A percentile compares a stretch with the other conserved stretches of the same genome.
Conservation (phyloP, 2,888 invertebrate species). For the Dastarcus helophoroides region DNA sequence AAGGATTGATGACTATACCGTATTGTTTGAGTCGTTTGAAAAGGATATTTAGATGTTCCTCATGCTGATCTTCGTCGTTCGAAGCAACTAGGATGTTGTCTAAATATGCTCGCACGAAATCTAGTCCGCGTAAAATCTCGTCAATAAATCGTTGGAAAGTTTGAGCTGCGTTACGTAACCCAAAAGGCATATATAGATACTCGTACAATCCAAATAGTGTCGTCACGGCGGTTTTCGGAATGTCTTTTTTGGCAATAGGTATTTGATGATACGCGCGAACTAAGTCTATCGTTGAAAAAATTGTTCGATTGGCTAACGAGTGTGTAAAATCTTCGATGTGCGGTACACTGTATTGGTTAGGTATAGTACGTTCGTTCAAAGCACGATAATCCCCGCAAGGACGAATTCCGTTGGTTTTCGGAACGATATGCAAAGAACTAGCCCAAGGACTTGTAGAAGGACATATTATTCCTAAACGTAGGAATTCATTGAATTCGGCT, state of each 20-base stretch:
- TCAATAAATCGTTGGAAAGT: conserved; percentile 11
- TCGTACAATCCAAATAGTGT: conserved; percentile 13
- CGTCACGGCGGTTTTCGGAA: conserved; percentile 15
- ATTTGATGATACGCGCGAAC: conserved; percentile 30
- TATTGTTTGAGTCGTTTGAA: conserved; percentile 14
- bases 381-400: conserved; percentile 31
- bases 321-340: conserved; percentile 27
- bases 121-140: conserved; percentile 6
- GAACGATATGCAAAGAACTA: conserved; percentile 25
- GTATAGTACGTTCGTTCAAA: conserved; percentile 34
- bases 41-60: too few relatives aligned
- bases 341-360: conserved; percentile 33
- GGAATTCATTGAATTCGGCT: too few relatives aligned
- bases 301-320: conserved; percentile 17
- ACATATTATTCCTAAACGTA: too few relatives aligned
- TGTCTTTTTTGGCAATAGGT: conserved; percentile 22
- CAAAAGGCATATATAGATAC: conserved; percentile 8
- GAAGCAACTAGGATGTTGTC: conserved; percentile 10
- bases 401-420: conserved; percentile 23
- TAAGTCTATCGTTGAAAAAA: conserved; percentile 24
- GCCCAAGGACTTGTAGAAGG: conserved; percentile 22
- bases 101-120: conserved; percentile 9
- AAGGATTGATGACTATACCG: conserved; percentile 19
- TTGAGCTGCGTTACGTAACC: conserved; percentile 11
- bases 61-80: too few relatives aligned